Evolutionary conservation across 2,888 invertebrate genomes (phyloP).

Genomic region (Macrophya annulata): DNA sequence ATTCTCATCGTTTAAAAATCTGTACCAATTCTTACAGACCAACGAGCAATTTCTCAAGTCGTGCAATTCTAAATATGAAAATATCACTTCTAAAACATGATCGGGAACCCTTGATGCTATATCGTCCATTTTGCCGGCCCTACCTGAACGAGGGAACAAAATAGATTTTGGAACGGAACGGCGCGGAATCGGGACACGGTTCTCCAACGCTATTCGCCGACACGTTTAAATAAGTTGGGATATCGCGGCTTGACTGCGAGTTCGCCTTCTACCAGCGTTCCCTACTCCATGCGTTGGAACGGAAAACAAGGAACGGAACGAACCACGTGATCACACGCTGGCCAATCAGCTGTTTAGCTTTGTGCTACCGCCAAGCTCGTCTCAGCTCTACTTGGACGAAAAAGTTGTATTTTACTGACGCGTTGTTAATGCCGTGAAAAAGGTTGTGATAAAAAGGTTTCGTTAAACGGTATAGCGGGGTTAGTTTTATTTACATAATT

Average conservation of each 20-base stretch:
- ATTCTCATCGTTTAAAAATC: slow-evolving; percentile 92
- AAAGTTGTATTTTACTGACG: slow-evolving; percentile 82
- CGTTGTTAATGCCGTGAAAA: slow-evolving; percentile 72
- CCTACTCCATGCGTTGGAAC: neutral
- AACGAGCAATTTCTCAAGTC: slow-evolving; percentile 94
- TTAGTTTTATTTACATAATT: slow-evolving; percentile 64
- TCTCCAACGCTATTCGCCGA: neutral
- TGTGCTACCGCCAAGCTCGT: slow-evolving; percentile 83
- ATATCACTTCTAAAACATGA: slow-evolving; percentile 93
- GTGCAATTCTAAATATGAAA: slow-evolving; percentile 93
- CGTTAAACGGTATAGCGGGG: slow-evolving; percentile 63
- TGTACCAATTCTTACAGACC: slow-evolving; percentile 97
- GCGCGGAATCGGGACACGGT: neutral
- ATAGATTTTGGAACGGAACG: slow-evolving; percentile 15
- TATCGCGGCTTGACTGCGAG: neutral
- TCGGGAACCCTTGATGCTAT: slow-evolving; percentile 87
- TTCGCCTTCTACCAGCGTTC: neutral
- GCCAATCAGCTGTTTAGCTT: slow-evolving; percentile 79
- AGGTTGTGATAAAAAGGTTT: slow-evolving; percentile 58
- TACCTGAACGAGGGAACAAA: slow-evolving; percentile 55
- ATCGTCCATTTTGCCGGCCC: slow-evolving; percentile 82
- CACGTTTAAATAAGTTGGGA: neutral
- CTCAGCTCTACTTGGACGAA: slow-evolving; percentile 81
- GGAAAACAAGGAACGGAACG: slow-evolving; percentile 54
- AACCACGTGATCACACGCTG: slow-evolving; percentile 70